Base-by-base conservation (phyloP, 2,113 vertebrate genomes). In the Phylloscopus trochilus region DNA sequence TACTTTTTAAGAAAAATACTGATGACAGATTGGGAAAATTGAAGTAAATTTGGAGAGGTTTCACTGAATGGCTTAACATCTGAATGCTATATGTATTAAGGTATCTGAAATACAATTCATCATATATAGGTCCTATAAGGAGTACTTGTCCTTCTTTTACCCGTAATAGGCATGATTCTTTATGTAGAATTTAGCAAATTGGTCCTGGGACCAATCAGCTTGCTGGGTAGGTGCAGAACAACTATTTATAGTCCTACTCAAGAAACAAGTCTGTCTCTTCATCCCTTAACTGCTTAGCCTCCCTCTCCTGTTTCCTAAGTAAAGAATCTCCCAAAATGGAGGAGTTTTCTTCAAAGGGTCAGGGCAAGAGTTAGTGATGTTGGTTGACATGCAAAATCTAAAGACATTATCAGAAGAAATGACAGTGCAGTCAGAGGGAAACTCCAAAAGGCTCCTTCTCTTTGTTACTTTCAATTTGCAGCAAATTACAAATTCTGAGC, bases 101-200 rank as follows among this genome's bases (percentile, higher is more conserved):
- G 47, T 79, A 76, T 39, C 62, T 83, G 62, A 83, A 94, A 90
- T 91, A 62, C 58, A 80, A 74, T 79, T 91, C 55, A 90, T 73
- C 30, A 22, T n/a, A 35, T 84, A 58, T 81, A 70, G 41, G 60
- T 92, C 35, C 43, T 77, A 23, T 86, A 33, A 84, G 52, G 52
- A 91, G 58, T 37, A 47, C 91, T 93, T 83, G 26, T 83, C 56
- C 58, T 84, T 74, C 78, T 70, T 84, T 91, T 97, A 90, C 94
- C 97, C 94, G 70, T 98, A 97, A 96, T 95, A 97, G 97, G 97
- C 33, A 89, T 10, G 83, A 90, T 95, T 96, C 77, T 84, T 91
- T 90, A 88, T 91, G 95, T 39, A 83, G 94, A 95, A 92, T 75
- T 90, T 86, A 94, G 91, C 92, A 95, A 93, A 90, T 73, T 83